A percentile compares a stretch with the other conserved stretches of the same genome.
These are phyloP conservation scores for Cheilosia urbana DNA, from an alignment of 2,888 invertebrate genomes.

Conservation along the genomic window DNA sequence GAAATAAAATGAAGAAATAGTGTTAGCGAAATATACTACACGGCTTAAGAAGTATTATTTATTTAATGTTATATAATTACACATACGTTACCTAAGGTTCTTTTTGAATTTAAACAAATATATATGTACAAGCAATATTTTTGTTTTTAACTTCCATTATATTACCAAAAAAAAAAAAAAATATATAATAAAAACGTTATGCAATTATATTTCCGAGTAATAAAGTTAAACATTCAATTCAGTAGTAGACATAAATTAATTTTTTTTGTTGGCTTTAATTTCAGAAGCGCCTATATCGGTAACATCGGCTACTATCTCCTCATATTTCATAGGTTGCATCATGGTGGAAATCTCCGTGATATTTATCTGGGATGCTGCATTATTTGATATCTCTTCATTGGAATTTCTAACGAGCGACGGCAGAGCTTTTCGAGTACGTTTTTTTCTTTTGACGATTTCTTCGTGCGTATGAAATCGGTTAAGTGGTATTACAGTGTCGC, in stretches of 20 bases:
- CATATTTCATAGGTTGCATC: conserved; percentile 80
- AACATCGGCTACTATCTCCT: conserved; percentile 83
- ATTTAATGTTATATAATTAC: not conserved
- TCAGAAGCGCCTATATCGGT: conserved; percentile 79
- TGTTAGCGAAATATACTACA: conserved; percentile 4
- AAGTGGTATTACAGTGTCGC: conserved; percentile 82
- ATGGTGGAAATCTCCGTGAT: conserved; percentile 34
- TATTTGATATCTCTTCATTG: conserved; percentile 47
- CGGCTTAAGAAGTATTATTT: conserved; percentile 10
- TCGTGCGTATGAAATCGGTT: conserved; percentile 84
- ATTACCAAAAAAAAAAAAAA: conserved; percentile 42
- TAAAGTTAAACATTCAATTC: conserved; percentile 24
- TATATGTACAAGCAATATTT: conserved; percentile 44
- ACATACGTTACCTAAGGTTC: conserved; percentile 37
- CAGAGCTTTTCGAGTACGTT: conserved; percentile 80
- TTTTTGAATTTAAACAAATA: conserved; percentile 8
- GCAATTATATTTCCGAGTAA: conserved; percentile 36
- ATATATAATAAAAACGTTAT: conserved; percentile 35
- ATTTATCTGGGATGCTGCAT: conserved; percentile 46
- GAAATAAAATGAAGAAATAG: conserved; percentile 28
- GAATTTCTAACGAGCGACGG: conserved; percentile 28
- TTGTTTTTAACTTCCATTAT: conserved; percentile 44
- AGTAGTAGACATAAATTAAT: not conserved
- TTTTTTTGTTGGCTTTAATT: conserved; percentile 62
- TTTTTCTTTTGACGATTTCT: conserved; percentile 83